Conservation (phyloP, 1,140 invertebrate genomes). For the Thrips palmi region DNA sequence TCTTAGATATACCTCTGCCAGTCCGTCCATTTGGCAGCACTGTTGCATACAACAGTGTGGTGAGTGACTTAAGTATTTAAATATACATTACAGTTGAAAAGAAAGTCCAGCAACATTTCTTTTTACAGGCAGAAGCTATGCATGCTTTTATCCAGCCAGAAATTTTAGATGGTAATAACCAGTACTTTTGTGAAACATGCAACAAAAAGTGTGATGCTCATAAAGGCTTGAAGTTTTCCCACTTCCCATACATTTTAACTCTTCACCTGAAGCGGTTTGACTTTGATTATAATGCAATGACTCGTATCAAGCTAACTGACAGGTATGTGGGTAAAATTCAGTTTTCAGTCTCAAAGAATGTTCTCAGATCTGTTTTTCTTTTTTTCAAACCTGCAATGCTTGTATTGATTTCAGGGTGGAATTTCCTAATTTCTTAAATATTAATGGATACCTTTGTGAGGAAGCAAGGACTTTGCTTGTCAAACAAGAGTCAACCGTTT, state of each 20-base stretch:
- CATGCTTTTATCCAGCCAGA: conserved; percentile 74
- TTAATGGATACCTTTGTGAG: not conserved
- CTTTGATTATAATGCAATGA: conserved; percentile 73
- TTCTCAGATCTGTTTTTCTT: not conserved
- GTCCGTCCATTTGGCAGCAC: conserved; percentile 67
- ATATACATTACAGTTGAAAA: conserved; percentile 3
- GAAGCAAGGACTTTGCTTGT: too few species aligned
- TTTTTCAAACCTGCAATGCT: not conserved
- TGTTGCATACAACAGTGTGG: conserved; percentile 61
- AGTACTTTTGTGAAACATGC: conserved; percentile 80
- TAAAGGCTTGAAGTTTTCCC: conserved; percentile 76
- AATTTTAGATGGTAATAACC: conserved; percentile 68
- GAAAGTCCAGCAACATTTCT: conserved; percentile 5
- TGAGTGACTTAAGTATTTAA: conserved; percentile 23
- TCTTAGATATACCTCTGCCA: conserved; percentile 76
- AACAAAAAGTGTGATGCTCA: conserved; percentile 79
- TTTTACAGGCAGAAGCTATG: conserved; percentile 58
- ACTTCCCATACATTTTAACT: conserved; percentile 76
- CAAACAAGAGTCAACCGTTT: too few species aligned
- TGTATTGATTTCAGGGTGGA: not conserved
- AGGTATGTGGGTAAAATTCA: conserved; percentile 34
- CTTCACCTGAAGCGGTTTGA: conserved; percentile 82
- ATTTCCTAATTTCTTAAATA: not conserved
- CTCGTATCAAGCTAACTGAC: conserved; percentile 81
- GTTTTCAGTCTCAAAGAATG: not conserved